Evolutionary conservation across 2,888 invertebrate species (phyloP), one percentile per base, ranked within the genome.

Genomic region (Lissonota sp.): DNA sequence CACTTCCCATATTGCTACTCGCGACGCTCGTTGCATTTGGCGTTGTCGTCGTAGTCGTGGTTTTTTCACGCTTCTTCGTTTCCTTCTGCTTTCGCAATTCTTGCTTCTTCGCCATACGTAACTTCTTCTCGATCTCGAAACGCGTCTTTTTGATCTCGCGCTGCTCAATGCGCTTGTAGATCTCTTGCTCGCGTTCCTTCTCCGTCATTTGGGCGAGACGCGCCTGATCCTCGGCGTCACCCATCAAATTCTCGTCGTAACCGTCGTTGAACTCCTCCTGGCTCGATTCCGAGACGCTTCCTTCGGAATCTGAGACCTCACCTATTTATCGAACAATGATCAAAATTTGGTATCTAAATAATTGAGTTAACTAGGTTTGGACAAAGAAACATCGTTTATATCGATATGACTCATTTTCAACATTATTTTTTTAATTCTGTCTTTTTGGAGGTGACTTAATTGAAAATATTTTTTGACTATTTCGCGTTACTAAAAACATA

Each of bases 221-320:
- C 0, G 97, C 96, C 87, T 97, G 95, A 93, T 99, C 99, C 86
- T 98, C 99, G 80, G 97, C 98, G 92, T 99, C 99, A 0, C 99
- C 99, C 96, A 99, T 99, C 40, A 99, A 94, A 91, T 99, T 97
- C 84, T 99, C 99, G 91, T 99, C 99, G 88, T 97, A 98, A 83
- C 99, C 99, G 93, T 99, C 99, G 91, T 98, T 96, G 90, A 99
- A 99, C 92, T 98, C 98, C 85, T 96, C 97, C 84, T 97, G 96
- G 72, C 95, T 95, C 0, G 95, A 94, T 84, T 95, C 95, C 58
- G 95, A 94, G 5, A 94, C 95, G 85, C 94, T 95, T 0, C 94
- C 94, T 66, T 93, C 93, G 0, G 94, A 93, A 74, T 94, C 94
- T 0, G 97, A 97, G 0, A 98, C 98, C 93, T 98, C 98, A 40